Conservation (phyloP, 1,140 invertebrate genomes). For the Formica selysi region DNA sequence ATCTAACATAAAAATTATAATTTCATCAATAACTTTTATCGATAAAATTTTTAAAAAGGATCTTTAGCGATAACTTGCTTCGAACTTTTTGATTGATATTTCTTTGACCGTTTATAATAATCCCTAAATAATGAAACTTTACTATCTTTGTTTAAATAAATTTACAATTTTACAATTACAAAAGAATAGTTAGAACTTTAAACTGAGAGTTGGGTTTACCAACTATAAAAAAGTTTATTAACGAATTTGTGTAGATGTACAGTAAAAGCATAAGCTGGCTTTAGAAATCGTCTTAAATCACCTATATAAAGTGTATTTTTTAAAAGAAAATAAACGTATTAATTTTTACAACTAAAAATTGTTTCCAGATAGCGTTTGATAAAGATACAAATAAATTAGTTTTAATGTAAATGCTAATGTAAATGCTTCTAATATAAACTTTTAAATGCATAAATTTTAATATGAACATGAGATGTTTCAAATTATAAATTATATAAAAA, state of each 20-base stretch:
- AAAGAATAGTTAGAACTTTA: neutral
- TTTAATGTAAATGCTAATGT: neutral
- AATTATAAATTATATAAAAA: neutral
- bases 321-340: neutral
- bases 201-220: neutral
- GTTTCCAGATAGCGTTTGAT: neutral
- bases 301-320: neutral
- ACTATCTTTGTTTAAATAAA: neutral
- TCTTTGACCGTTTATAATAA: neutral
- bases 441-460: neutral
- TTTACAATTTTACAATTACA: neutral
- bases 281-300: conserved; percentile 21
- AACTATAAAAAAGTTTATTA: neutral
- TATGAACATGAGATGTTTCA: neutral
- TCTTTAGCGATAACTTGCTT: neutral
- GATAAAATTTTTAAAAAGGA: neutral
- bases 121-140: neutral
- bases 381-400: neutral
- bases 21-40: neutral
- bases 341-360: conserved; percentile 1
- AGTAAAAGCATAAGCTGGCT: neutral
- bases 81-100: neutral
- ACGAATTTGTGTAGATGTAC: neutral
- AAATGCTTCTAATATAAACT: neutral
- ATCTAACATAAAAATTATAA: neutral